phyloP scores from a whole-genome alignment of 2,888 invertebrate genomes.

The Philereme vetulata region DNA sequence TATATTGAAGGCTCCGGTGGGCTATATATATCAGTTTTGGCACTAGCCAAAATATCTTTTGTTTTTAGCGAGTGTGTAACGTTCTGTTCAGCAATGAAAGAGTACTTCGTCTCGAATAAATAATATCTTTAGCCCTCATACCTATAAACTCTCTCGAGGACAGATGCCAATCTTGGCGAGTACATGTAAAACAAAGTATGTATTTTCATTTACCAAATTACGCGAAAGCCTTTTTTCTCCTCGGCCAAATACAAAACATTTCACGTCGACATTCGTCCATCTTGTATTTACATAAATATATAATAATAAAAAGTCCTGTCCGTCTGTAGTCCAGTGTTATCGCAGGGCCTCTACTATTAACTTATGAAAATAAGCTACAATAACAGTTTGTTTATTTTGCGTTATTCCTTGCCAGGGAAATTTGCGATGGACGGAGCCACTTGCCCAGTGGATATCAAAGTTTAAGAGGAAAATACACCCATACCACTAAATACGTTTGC shows the following conservation, averaged over 20 bases:
- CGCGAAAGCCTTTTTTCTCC: constrained; percentile 19
- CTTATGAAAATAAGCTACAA: constrained; percentile 83
- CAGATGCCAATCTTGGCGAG: constrained; percentile 22
- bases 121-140: neutral
- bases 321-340: constrained; percentile 40
- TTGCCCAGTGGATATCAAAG: constrained; percentile 57
- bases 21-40: no score
- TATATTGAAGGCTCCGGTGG: no score
- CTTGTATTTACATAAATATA: constrained; percentile 54
- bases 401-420: constrained; percentile 74
- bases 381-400: constrained; percentile 82
- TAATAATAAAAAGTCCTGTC: constrained; percentile 52
- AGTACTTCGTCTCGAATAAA: neutral
- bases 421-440: constrained; percentile 67
- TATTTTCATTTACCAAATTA: constrained; percentile 27
- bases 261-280: constrained; percentile 40
- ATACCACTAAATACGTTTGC: no score
- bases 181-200: constrained; percentile 13
- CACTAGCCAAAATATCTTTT: no score
- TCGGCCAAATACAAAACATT: constrained; percentile 14
- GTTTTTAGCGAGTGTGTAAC: no score
- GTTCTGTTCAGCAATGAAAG: no score
- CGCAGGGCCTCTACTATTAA: constrained; percentile 68
- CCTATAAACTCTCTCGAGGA: constrained; percentile 9
- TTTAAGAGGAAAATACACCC: constrained; percentile 18